Evolutionary conservation across 2,113 vertebrate genomes (phyloP).

Genomic region (Elgaria multicarinata): DNA sequence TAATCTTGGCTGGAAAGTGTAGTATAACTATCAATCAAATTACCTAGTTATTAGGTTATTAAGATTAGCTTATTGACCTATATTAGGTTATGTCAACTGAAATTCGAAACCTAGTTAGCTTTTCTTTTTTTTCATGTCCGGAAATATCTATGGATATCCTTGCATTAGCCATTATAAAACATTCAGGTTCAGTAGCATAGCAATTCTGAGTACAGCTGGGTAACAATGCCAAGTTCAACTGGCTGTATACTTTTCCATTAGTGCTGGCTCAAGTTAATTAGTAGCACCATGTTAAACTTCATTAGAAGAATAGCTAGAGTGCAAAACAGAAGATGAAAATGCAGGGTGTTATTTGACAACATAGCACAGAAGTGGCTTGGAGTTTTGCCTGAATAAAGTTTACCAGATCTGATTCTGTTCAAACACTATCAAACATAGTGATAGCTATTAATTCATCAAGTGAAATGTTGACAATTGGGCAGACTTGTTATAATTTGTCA

Average conservation of each 20-base stretch:
- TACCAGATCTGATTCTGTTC: neutral
- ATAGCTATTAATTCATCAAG: conserved; percentile 6
- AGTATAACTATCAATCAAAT: neutral
- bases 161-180: neutral
- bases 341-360: neutral
- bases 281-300: neutral
- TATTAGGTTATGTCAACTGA: neutral
- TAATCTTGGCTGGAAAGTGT: neutral
- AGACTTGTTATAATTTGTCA: neutral
- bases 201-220: neutral
- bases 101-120: neutral
- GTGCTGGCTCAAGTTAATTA: neutral
- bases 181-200: neutral
- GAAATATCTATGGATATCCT: neutral
- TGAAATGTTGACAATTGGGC: neutral
- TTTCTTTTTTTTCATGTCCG: neutral
- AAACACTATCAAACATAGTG: neutral
- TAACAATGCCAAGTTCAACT: neutral
- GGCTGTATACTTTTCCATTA: neutral
- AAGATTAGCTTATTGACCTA: neutral
- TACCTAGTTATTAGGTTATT: neutral
- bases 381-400: neutral
- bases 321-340: neutral
- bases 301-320: neutral
- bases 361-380: neutral